phyloP scores from a whole-genome alignment of 2,113 vertebrate genomes.

The Meriones unguiculatus region DNA sequence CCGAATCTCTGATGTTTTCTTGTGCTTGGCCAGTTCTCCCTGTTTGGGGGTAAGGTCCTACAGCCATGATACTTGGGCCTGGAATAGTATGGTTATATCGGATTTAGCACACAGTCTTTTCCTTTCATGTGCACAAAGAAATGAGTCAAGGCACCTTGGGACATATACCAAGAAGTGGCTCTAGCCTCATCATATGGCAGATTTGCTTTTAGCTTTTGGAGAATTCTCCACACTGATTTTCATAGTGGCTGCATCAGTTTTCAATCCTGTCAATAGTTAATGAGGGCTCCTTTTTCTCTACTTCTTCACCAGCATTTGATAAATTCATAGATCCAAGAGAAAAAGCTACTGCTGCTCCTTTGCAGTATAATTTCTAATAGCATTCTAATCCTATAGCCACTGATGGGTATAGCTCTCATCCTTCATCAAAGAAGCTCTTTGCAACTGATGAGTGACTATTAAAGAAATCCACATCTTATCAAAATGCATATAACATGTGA shows the following conservation, averaged over 20 bases:
- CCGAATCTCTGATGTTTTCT: background rate
- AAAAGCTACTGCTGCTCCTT: background rate
- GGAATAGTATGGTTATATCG: background rate
- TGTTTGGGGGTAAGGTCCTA: background rate
- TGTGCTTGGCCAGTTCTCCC: background rate
- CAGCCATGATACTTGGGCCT: background rate
- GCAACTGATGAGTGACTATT: background rate
- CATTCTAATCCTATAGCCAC: background rate
- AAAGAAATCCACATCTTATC: background rate
- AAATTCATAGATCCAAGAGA: background rate
- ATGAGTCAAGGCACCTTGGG: background rate
- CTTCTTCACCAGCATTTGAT: background rate
- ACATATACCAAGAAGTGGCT: background rate
- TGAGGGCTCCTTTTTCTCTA: background rate
- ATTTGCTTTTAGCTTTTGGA: background rate
- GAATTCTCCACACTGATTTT: background rate
- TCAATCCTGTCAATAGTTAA: background rate
- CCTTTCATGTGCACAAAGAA: background rate
- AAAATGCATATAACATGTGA: background rate
- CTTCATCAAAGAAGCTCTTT: background rate
- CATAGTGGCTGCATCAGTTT: background rate
- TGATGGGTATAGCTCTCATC: background rate
- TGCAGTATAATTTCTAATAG: background rate
- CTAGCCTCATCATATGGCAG: background rate
- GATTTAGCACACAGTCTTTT: background rate